Conservation (phyloP, 2,113 vertebrate species). For the Felis chaus region DNA sequence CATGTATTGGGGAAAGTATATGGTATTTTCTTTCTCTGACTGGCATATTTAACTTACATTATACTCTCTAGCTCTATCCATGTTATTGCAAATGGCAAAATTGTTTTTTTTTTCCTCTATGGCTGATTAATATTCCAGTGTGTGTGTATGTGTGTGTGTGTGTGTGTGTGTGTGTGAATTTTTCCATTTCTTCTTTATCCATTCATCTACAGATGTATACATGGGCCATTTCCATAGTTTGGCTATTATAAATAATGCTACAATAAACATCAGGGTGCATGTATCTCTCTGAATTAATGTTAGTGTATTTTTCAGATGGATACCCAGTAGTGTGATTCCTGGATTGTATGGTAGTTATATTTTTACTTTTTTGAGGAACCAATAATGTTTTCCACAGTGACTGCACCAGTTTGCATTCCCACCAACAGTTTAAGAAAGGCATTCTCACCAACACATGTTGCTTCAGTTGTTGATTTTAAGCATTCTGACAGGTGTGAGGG, state of each 20-base stretch:
- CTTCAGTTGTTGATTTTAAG: neutral
- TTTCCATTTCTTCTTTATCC: neutral
- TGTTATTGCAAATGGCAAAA: neutral
- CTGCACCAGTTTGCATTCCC: neutral
- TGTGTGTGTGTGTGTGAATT: neutral
- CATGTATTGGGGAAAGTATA: neutral
- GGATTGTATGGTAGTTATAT: neutral
- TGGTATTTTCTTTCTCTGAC: neutral
- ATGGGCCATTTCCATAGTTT: neutral
- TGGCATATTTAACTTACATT: neutral
- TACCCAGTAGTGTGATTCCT: neutral
- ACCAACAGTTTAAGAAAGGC: neutral
- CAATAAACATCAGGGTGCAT: neutral
- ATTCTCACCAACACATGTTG: neutral
- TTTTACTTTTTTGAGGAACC: neutral
- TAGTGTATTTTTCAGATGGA: neutral
- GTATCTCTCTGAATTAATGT: neutral
- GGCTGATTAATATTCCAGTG: neutral
- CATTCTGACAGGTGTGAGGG: neutral
- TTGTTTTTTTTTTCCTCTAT: neutral
- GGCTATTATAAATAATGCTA: neutral
- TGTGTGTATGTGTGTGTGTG: neutral
- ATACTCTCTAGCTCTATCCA: neutral
- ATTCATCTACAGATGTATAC: neutral
- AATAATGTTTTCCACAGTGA: neutral